phyloP scores from a whole-genome alignment of 2,113 vertebrate species.

The Pteropus alecto region DNA sequence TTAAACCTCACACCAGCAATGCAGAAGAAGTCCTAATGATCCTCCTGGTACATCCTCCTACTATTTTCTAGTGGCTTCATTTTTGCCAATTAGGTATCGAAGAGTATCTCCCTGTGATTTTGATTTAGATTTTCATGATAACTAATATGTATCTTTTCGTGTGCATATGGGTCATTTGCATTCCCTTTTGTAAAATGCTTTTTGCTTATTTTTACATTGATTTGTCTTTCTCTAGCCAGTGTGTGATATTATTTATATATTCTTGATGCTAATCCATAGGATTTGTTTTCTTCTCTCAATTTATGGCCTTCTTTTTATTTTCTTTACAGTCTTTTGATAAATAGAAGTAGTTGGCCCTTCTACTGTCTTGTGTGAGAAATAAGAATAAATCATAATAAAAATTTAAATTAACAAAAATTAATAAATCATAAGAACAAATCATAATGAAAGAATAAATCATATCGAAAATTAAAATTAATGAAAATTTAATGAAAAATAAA shows the following conservation, averaged over 20 bases:
- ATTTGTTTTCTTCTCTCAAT: background rate
- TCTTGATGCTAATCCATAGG: background rate
- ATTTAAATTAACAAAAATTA: background rate
- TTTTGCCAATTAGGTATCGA: background rate
- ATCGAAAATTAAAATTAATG: background rate
- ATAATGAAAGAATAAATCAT: background rate
- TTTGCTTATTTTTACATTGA: background rate
- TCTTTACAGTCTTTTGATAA: background rate
- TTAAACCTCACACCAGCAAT: background rate
- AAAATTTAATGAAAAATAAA: background rate
- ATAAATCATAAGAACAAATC: background rate
- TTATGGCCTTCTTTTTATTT: background rate
- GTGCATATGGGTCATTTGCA: background rate
- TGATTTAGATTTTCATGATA: background rate
- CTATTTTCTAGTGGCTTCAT: background rate
- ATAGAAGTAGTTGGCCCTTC: background rate
- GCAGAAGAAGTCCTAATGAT: too few species aligned
- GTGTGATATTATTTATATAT: background rate
- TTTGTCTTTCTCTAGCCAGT: background rate
- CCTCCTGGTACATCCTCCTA: background rate
- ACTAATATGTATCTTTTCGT: background rate
- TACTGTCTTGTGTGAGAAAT: background rate
- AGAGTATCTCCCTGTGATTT: background rate
- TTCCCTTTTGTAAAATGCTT: background rate
- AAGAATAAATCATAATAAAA: constrained; percentile 16